Conservation (phyloP, 2,888 invertebrate genomes). For the Drosophila trichaetosa region DNA sequence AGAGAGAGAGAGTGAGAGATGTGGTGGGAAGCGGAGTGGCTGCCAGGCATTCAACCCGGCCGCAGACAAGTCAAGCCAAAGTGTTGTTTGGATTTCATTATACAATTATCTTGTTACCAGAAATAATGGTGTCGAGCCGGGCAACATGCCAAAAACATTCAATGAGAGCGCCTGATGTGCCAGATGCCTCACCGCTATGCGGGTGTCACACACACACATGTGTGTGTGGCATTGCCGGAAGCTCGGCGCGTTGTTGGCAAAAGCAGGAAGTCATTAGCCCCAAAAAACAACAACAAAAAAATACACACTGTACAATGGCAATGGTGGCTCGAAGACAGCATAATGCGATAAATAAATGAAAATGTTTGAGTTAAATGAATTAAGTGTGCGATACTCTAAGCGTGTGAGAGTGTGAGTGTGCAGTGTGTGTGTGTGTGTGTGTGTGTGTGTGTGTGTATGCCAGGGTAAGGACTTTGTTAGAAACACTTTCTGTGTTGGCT, state of each 20-base stretch:
- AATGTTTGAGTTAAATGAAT: conserved; percentile 81
- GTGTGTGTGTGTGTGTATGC: conserved; percentile 12
- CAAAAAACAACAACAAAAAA: conserved; percentile 24
- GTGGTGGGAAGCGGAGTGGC: conserved; percentile 8
- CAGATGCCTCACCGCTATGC: conserved; percentile 36
- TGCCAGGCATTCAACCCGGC: conserved; percentile 25
- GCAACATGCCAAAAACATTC: conserved; percentile 82
- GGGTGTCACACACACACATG: conserved; percentile 40
- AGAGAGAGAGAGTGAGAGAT: not conserved
- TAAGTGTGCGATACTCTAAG: conserved; percentile 71
- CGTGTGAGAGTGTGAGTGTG: conserved; percentile 4
- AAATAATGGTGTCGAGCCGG: conserved; percentile 80
- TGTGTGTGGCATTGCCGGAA: conserved; percentile 54
- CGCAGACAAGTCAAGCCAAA: conserved; percentile 61
- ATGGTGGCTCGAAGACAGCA: conserved; percentile 37
- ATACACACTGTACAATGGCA: conserved; percentile 34
- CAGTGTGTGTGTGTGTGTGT: conserved; percentile 16
- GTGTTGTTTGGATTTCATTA: conserved; percentile 82
- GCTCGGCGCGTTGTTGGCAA: conserved; percentile 68
- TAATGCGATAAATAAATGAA: conserved; percentile 81
- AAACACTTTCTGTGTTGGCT: conserved; percentile 77
- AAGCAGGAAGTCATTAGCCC: conserved; percentile 78
- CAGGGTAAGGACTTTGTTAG: conserved; percentile 63
- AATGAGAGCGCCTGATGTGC: conserved; percentile 58
- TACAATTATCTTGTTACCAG: conserved; percentile 83